phyloP scores from a whole-genome alignment of 1,140 invertebrate species.

The Papilio aristodemus region DNA sequence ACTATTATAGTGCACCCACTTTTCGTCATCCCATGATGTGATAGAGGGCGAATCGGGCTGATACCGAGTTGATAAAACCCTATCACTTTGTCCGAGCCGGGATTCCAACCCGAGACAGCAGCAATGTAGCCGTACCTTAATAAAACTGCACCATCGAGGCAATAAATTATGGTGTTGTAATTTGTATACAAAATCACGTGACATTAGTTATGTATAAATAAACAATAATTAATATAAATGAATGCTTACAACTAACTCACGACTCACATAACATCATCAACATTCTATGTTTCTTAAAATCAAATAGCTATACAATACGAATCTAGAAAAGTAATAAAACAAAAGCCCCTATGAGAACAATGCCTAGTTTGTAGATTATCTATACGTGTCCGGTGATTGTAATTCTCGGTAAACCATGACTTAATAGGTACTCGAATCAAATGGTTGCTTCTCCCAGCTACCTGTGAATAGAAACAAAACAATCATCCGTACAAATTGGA shows the following conservation, averaged over 20 bases:
- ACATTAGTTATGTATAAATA: neutral
- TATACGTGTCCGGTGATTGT: neutral
- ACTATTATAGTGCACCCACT: too few species aligned
- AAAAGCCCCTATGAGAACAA: neutral
- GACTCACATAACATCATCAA: neutral
- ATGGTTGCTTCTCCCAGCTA: neutral
- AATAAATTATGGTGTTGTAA: neutral
- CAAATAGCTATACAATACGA: neutral
- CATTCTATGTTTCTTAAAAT: neutral
- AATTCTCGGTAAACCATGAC: neutral
- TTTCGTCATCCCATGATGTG: too few species aligned
- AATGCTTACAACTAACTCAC: neutral
- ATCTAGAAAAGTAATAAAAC: neutral
- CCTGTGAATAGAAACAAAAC: too few species aligned
- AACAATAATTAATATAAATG: neutral
- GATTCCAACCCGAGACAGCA: too few species aligned
- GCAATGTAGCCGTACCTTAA: too few species aligned
- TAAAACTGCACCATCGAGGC: neutral
- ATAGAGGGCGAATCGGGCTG: too few species aligned
- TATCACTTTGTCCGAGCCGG: too few species aligned
- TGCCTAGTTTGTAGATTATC: neutral
- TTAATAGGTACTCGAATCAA: neutral
- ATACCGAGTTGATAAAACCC: too few species aligned
- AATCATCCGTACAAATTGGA: too few species aligned
- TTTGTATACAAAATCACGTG: neutral